phyloP scores from a whole-genome alignment of 2,113 vertebrate species.

The Bolborhynchus lineola region DNA sequence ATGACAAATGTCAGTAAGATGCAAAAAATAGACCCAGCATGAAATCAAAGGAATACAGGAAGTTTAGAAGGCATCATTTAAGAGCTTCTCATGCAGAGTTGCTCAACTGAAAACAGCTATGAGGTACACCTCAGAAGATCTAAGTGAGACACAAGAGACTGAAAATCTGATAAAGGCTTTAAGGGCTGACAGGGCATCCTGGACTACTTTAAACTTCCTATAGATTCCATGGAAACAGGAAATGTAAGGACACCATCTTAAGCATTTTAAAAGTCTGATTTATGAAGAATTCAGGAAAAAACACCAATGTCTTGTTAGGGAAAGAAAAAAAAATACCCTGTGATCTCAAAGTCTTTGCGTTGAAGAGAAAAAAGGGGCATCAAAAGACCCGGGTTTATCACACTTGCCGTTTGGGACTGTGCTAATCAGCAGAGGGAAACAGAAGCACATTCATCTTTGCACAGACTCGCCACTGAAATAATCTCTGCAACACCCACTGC shows the following conservation, averaged over 20 bases:
- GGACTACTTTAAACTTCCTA: slow-evolving; percentile 64
- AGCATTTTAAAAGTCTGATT: slow-evolving; percentile 69
- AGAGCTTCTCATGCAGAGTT: slow-evolving; percentile 65
- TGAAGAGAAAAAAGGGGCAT: slow-evolving; percentile 63
- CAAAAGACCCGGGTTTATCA: slow-evolving; percentile 83
- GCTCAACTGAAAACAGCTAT: slow-evolving; percentile 65
- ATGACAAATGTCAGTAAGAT: slow-evolving; percentile 66
- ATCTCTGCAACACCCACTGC: slow-evolving; percentile 78
- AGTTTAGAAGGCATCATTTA: slow-evolving; percentile 71
- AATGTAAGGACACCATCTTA: slow-evolving; percentile 48
- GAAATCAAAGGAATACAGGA: slow-evolving; percentile 69
- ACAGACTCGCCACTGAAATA: slow-evolving; percentile 77
- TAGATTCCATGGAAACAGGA: slow-evolving; percentile 69
- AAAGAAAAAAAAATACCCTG: slow-evolving; percentile 41
- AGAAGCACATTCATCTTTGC: slow-evolving; percentile 83
- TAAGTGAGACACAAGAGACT: slow-evolving; percentile 68
- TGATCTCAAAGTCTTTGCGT: slow-evolving; percentile 71
- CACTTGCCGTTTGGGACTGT: slow-evolving; percentile 78
- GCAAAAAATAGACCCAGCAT: slow-evolving; percentile 68
- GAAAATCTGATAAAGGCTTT: slow-evolving; percentile 71
- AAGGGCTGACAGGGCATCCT: slow-evolving; percentile 58
- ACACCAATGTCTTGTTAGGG: slow-evolving; percentile 53
- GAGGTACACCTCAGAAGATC: slow-evolving; percentile 69
- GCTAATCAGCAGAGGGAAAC: slow-evolving; percentile 82
- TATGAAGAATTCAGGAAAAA: slow-evolving; percentile 63